Evolutionary conservation across 2,113 vertebrate species (phyloP), one percentile per base, ranked within the genome.

Genomic region (Myotis brandtii): DNA sequence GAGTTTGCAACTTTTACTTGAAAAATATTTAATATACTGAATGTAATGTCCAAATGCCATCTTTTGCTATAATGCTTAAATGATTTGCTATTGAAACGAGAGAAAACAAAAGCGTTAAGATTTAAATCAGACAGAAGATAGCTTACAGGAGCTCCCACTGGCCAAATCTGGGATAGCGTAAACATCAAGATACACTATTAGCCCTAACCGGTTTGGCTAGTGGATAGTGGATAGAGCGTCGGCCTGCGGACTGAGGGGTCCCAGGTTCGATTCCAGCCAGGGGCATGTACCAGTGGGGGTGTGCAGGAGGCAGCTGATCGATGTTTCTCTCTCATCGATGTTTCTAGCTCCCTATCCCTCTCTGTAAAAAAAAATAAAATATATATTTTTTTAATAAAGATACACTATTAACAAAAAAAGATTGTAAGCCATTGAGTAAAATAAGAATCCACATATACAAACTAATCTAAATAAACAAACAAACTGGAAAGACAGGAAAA

Each of bases 1-100:
- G 18, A 67, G 75, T 92, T 82, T 83, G 72, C 70, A 85, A 80
- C 6, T 82, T 83, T 89, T 48, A 93, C 54, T 70, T 86, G 69
- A 89, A 93, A 96, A 95, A 87, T 67, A 59, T 10, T 34, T 82
- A 70, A 66, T 83, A 93, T 43, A 82, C 62, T 72, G 70, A 62
- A 85, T 12, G 90, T 64, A 94, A 70, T 43, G 34, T 25, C 46
- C 40, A 9, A 86, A 81, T 92, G 37, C 12, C 30, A 86, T 50
- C 72, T 96, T 77, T 76, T 52, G 67, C 37, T 90, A 25, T 3
- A 87, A 18, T 69, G 54, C 12, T 86, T 95, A 13, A 12, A 43
- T 32, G 9, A 89, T 84, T 62, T 94, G n/a, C 18, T 70, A 80
- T 66, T 69, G 23, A 93, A 79, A 77, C 4, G 9, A 66, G 7